Evolutionary conservation across 2,113 vertebrate species (phyloP), one percentile per base, ranked within the genome.

Genomic region (Aegotheles bennettii): DNA sequence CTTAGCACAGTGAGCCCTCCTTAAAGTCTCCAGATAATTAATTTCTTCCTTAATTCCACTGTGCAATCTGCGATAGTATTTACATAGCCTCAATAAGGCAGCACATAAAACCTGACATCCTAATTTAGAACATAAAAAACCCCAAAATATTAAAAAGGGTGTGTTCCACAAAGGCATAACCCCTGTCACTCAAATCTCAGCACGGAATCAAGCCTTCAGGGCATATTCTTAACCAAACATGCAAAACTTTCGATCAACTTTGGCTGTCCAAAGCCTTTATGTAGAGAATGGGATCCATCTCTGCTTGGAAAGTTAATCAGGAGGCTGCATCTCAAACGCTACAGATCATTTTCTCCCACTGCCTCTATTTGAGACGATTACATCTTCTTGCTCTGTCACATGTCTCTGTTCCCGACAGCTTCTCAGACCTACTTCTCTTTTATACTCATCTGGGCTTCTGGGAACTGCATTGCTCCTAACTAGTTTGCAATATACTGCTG

Each of bases 401-500:
- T 82, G 78, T 81, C 78, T 87, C 70, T 83, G 47, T 96, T 96
- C 94, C 94, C 71, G 82, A 94, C 84, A 96, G 81, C 56, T 87
- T 56, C 75, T 85, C 64, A 88, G 84, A 71, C 20, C n/a, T 82
- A 78, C 50, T 79, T 53, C 83, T 95, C 81, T 73, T 85, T 84
- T 31, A 45, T 81, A n/a, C 78, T 87, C 50, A 2, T 95, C 90
- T 94, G 83, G 74, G 61, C 92, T 96, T 94, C 94, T 96, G 94
- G 94, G 93, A 96, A 96, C 89, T 89, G 78, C 54, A 48, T 31
- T 2, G 11, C 79, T 89, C 67, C 84, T 94, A 94, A 94, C 75
- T 95, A 88, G 78, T 65, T 89, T 83, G 94, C 91, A 94, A 95
- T 95, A 90, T 74, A 95, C 87, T 94, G 90, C 94, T 93, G 78